phyloP scores from a whole-genome alignment of 2,797 vertebrate genomes.

The Argyrosomus regius region DNA sequence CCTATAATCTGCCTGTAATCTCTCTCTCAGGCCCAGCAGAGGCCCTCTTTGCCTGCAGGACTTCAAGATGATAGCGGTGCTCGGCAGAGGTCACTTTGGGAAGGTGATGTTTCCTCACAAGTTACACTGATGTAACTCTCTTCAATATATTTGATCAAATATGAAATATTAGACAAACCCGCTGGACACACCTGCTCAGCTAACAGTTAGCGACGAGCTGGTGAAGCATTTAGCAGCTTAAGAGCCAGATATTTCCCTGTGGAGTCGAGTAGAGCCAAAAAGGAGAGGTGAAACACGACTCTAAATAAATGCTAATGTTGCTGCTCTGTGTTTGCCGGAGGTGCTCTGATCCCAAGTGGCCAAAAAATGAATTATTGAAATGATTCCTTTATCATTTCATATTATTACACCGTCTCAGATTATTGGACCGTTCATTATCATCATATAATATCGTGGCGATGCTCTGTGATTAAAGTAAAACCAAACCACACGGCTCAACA shows the following conservation, averaged over 20 bases:
- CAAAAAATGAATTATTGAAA: neutral
- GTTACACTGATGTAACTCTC: neutral
- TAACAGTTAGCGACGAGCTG: no score
- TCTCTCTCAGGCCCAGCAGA: slow-evolving; percentile 66
- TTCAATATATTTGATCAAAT: no score
- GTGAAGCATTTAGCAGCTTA: neutral
- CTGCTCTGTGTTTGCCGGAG: neutral
- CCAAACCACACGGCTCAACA: no score
- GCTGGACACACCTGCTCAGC: no score
- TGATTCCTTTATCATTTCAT: neutral
- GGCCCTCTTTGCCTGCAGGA: slow-evolving; percentile 86
- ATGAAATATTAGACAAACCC: no score
- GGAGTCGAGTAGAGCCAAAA: neutral
- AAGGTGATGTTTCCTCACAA: slow-evolving; percentile 82
- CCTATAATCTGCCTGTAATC: slow-evolving; percentile 21
- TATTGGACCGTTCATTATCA: neutral
- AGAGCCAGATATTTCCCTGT: neutral
- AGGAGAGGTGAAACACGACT: neutral
- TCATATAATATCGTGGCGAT: neutral
- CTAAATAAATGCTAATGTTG: neutral
- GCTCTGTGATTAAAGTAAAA: neutral
- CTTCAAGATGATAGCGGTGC: slow-evolving; percentile 90
- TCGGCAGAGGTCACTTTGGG: slow-evolving; percentile 93
- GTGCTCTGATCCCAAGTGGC: neutral
- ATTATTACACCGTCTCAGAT: neutral